These are phyloP conservation scores for Naja naja DNA, from an alignment of 2,113 vertebrate genomes.

Conservation along the genomic window DNA sequence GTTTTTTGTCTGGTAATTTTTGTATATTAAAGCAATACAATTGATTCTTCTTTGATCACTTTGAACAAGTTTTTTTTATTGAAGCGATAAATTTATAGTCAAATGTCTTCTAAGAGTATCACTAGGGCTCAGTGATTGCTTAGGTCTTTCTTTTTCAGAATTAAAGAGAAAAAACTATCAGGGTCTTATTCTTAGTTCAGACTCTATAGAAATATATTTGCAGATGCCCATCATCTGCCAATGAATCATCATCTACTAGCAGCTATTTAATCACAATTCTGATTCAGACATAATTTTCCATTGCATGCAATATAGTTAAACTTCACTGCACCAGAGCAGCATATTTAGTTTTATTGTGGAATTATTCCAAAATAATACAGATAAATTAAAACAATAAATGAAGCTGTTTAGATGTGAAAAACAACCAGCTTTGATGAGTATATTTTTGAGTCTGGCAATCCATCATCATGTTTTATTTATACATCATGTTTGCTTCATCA, in stretches of 20 bases:
- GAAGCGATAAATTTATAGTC: background rate
- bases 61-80: background rate
- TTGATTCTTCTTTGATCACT: background rate
- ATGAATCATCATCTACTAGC: constrained; percentile 51
- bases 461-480: constrained; percentile 75
- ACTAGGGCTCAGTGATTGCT: background rate
- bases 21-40: background rate
- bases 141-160: background rate
- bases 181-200: constrained; percentile 23
- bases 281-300: constrained; percentile 35
- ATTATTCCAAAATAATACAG: constrained; percentile 66
- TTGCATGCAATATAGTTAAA: constrained; percentile 34
- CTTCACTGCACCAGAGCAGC: constrained; percentile 46
- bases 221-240: constrained; percentile 27
- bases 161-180: constrained; percentile 2
- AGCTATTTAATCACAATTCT: constrained; percentile 52
- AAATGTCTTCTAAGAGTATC: background rate
- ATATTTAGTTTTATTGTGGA: constrained; percentile 61
- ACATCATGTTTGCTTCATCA: constrained; percentile 69
- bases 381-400: constrained; percentile 57
- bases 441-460: constrained; percentile 68
- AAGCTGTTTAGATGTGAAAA: constrained; percentile 63
- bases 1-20: background rate
- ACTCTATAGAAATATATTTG: constrained; percentile 8
- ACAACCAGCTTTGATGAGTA: constrained; percentile 68